Evolutionary conservation across 2,113 vertebrate genomes (phyloP).

Genomic region (Bufo gargarizans): DNA sequence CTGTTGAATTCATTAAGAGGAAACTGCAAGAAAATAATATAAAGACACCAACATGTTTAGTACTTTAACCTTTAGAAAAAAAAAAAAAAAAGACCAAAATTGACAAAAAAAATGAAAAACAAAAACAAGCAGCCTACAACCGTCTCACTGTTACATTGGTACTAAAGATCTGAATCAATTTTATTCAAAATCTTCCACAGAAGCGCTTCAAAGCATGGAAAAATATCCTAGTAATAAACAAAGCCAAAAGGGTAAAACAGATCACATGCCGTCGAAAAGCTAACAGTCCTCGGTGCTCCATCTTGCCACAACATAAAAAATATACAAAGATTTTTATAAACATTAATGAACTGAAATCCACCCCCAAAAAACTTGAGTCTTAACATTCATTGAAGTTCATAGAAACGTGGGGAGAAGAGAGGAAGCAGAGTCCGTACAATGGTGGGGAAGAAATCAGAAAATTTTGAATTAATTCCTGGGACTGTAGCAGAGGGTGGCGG

Average conservation of each 20-base stretch:
- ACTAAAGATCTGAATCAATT: slow-evolving; percentile 49
- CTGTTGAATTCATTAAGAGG: too few species aligned
- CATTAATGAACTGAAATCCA: slow-evolving; percentile 14
- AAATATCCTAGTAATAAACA: slow-evolving; percentile 48
- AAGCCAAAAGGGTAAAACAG: slow-evolving; percentile 36
- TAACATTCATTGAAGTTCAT: slow-evolving; percentile 42
- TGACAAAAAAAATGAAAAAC: not conserved
- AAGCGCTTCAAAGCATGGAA: slow-evolving; percentile 48
- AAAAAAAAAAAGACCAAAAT: not conserved
- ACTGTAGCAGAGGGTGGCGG: not conserved
- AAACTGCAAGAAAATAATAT: not conserved
- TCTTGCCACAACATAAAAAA: slow-evolving; percentile 47
- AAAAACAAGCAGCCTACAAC: not conserved
- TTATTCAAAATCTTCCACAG: slow-evolving; percentile 53
- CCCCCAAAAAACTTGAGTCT: not conserved
- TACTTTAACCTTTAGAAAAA: not conserved
- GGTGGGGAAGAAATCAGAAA: not conserved
- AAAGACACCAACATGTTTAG: not conserved
- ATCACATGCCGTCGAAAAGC: slow-evolving; percentile 54
- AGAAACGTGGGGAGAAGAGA: not conserved
- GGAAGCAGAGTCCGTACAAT: not conserved
- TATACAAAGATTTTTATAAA: slow-evolving; percentile 45
- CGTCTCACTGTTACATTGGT: slow-evolving; percentile 6
- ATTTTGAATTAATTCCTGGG: not conserved
- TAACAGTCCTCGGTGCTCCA: slow-evolving; percentile 51